phyloP scores from a whole-genome alignment of 1,140 invertebrate genomes.

The Penaeus chinensis region DNA sequence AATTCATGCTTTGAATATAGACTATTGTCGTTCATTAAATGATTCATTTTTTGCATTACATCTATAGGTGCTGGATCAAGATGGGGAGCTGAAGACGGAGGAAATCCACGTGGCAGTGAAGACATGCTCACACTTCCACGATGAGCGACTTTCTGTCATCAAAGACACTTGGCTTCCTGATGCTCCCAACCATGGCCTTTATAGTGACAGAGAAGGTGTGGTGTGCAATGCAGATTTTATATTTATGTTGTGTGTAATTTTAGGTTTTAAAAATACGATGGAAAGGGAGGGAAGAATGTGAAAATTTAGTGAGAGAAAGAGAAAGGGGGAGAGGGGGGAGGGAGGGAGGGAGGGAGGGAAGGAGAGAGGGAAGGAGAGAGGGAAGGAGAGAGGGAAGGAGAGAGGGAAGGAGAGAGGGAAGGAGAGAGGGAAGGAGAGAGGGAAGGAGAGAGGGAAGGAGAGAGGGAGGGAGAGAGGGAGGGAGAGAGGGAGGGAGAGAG shows the following conservation, averaged over 20 bases:
- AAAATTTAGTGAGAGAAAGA: too few relatives aligned
- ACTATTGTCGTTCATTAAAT: neutral
- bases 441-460: too few relatives aligned
- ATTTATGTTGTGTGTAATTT: neutral
- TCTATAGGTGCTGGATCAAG: constrained; percentile 68
- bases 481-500: too few relatives aligned
- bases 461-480: too few relatives aligned
- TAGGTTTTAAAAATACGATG: neutral
- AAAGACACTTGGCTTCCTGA: constrained; percentile 83
- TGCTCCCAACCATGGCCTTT: constrained; percentile 78
- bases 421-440: too few relatives aligned
- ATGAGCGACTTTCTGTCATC: constrained; percentile 79
- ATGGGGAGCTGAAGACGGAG: constrained; percentile 71
- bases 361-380: too few relatives aligned
- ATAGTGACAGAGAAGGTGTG: constrained; percentile 81
- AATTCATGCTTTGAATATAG: too few relatives aligned
- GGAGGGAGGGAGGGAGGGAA: too few relatives aligned
- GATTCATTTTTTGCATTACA: neutral
- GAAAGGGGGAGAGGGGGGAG: too few relatives aligned
- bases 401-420: too few relatives aligned
- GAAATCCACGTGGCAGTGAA: constrained; percentile 87
- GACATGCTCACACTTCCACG: constrained; percentile 85
- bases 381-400: too few relatives aligned
- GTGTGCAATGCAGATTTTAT: constrained; percentile 23
- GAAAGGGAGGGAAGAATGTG: too few relatives aligned